Conservation (phyloP, 2,888 invertebrate species). For the Hydropsyche betteni region DNA sequence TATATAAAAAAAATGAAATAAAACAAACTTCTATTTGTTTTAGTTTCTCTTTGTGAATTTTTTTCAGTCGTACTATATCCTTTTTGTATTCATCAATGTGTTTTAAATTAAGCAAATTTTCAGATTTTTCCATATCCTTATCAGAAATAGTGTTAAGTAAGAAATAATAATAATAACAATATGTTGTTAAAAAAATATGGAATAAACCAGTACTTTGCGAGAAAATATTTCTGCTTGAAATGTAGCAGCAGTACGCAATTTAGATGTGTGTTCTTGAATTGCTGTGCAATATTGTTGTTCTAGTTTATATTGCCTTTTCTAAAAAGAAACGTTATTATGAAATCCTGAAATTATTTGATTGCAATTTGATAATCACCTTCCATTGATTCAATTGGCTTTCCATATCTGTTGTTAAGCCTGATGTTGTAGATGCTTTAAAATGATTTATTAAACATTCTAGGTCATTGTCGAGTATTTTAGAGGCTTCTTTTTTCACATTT, state of each 20-base stretch:
- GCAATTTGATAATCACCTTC: constrained; percentile 56
- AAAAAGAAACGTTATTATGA: constrained; percentile 34
- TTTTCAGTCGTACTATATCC: constrained; percentile 62
- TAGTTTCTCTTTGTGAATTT: constrained; percentile 61
- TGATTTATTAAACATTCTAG: constrained; percentile 61
- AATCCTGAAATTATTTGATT: not conserved
- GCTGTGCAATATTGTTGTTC: constrained; percentile 59
- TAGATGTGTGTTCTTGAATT: constrained; percentile 58
- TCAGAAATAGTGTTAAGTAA: not conserved
- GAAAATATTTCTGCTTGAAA: constrained; percentile 61
- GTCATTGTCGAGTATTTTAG: constrained; percentile 61
- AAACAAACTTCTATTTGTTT: constrained; percentile 64
- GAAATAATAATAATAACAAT: not conserved
- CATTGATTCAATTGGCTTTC: constrained; percentile 58
- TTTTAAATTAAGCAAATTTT: constrained; percentile 58
- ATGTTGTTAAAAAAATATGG: not conserved
- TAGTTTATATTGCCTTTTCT: constrained; percentile 59
- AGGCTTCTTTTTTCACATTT: constrained; percentile 55
- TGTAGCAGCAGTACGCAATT: constrained; percentile 61
- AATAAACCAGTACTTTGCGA: constrained; percentile 55
- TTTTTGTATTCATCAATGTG: constrained; percentile 58
- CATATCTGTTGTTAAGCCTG: constrained; percentile 52
- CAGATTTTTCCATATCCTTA: constrained; percentile 29
- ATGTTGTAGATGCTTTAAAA: constrained; percentile 59
- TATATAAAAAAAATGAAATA: not conserved